Base-by-base conservation (phyloP, 2,113 vertebrate species). In the Thalassoma bifasciatum region DNA sequence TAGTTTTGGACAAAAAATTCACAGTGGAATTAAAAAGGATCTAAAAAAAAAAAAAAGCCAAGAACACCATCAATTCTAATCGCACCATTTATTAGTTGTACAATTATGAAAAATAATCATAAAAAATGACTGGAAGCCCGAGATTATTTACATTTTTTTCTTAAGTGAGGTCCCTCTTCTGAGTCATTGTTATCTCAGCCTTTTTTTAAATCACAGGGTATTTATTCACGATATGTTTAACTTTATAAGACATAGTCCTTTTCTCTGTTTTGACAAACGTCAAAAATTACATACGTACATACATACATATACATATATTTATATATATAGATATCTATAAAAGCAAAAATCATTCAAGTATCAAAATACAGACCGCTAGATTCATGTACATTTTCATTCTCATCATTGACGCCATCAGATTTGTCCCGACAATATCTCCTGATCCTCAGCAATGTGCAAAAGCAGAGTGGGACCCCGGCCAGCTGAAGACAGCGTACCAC, bases 311-410 rank as follows among this genome's bases (percentile, higher is more conserved):
- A 96, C 90, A 96, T 92, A 96, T 81, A 83, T 26, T 89, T 57
- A 88, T 84, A 91, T 84, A 91, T 90, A 89, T 94, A 96, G 93
- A 94, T 95, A 96, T 95, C 95, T 94, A 95, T 94, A 97, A 94
- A 96, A 94, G 91, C 88, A 93, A 93, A 96, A 90, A 92, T 95
- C 92, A 96, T 97, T 98, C 96, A 99, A 98, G 96, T 99, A 99
- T 98, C 95, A 98, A 98, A 98, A 98, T 96, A 96, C 94, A 95
- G 94, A 96, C 92, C 71, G 87, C 90, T 93, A 94, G 94, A 96
- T 96, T 96, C 96, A 94, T 97, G 94, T 97, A 95, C 89, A 89
- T 80, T 86, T 88, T 85, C 67, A 83, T 89, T 93, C 77, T 88
- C 70, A 84, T 87, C 69, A 66, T 72, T 66, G 56, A 74, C 91